phyloP scores from a whole-genome alignment of 1,140 invertebrate species.

The silkworm (Bombyx mori) region DNA sequence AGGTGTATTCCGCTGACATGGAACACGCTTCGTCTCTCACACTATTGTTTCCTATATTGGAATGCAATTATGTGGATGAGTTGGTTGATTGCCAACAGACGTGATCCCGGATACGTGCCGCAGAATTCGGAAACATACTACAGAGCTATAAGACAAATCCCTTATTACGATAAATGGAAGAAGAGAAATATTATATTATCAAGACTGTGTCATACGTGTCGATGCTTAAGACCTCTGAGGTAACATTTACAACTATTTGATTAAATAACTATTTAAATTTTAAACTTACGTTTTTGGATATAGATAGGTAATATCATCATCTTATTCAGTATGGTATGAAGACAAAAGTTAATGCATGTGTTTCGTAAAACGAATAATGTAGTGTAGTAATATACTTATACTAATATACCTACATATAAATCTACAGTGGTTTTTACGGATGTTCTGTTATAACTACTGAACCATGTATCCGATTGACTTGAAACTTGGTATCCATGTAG shows the following conservation, averaged over 20 bases:
- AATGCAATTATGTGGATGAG: slow-evolving; percentile 94
- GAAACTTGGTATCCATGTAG: too few relatives aligned
- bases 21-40: slow-evolving; percentile 85
- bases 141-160: slow-evolving; percentile 89
- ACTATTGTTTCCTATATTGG: slow-evolving; percentile 92
- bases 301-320: too few relatives aligned
- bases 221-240: slow-evolving; percentile 84
- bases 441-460: too few relatives aligned
- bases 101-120: slow-evolving; percentile 91
- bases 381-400: too few relatives aligned
- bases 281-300: too few relatives aligned
- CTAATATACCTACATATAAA: too few relatives aligned
- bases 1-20: slow-evolving; percentile 92
- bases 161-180: slow-evolving; percentile 91
- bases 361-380: too few relatives aligned
- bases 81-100: slow-evolving; percentile 89
- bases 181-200: slow-evolving; percentile 88
- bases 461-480: too few relatives aligned
- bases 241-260: slow-evolving; percentile 7
- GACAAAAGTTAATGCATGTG: too few relatives aligned
- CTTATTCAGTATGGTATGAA: too few relatives aligned
- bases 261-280: too few relatives aligned
- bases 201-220: slow-evolving; percentile 90
- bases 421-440: too few relatives aligned
- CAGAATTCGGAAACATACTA: slow-evolving; percentile 92